Evolutionary conservation across 64 coral and sea anemone species (phyloP).

Genomic region (Pachyseris speciosa): DNA sequence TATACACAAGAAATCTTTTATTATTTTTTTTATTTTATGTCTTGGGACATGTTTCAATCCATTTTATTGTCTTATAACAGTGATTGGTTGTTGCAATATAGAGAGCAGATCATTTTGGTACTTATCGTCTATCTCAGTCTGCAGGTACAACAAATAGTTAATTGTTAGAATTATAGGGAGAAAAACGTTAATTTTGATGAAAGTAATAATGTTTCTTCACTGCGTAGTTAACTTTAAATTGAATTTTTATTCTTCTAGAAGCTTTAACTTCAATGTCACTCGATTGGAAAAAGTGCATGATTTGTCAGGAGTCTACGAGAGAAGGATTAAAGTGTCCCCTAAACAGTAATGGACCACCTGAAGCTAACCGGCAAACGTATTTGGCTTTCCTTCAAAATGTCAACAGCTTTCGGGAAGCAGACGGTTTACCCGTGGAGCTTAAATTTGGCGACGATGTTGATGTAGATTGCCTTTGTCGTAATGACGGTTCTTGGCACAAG

Average conservation of each 20-base stretch:
- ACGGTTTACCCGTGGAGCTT: conserved; percentile 1
- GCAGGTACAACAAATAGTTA: not conserved
- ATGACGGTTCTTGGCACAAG: conserved; percentile 65
- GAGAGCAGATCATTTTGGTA: not conserved
- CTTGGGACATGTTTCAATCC: too few relatives aligned
- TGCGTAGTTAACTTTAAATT: not conserved
- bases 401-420: conserved; percentile 36
- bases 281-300: conserved; percentile 65
- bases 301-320: conserved; percentile 53
- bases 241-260: not conserved
- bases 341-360: conserved; percentile 35
- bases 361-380: conserved; percentile 42
- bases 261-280: not conserved
- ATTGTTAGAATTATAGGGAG: not conserved
- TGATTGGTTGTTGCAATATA: not conserved
- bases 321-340: conserved; percentile 66
- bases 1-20: not conserved
- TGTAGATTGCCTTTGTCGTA: not conserved
- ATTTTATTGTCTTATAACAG: not conserved
- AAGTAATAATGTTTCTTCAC: not conserved
- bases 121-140: not conserved
- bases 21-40: not conserved
- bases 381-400: conserved; percentile 50
- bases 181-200: not conserved
- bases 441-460: conserved; percentile 54